Base-by-base conservation (phyloP, 1,140 invertebrate genomes). In the Drosophila navojoa region DNA sequence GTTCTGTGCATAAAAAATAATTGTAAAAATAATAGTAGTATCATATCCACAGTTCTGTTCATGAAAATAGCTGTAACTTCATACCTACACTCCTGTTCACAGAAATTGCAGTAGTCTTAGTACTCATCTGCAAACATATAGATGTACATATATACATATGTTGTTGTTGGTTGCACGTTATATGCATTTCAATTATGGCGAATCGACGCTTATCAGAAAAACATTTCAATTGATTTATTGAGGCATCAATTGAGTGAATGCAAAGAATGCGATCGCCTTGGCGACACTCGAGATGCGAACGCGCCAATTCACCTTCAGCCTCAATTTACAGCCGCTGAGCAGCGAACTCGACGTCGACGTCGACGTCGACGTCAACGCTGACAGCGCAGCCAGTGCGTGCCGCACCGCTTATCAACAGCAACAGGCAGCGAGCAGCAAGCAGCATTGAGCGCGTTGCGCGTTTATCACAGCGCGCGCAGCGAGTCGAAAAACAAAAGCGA, bases 141-240 rank as follows among this genome's bases (percentile, higher is more conserved):
- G 0, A 35, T 35, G 1, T 38, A 38, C 9, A 35, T 38, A 35
- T 35, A 0, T 38, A 38, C 9, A 35, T 38, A 38, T 38, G 11
- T 35, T 7, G 6, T 66, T 27, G 15, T 11, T n/a, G 27, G 22
- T 1, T 45, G 25, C 35, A 10, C 15, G 19, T 10, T 69, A 62
- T 32, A 73, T 81, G 71, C 79, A 81, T 81, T 67, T 84, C 76
- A 84, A 84, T 84, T 74, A 32, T 53, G 40, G 27, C 57, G 22
- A 68, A 55, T 57, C 50, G 52, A 62, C 40, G 66, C 54, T 73
- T 73, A 73, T 73, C 71, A 35, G n/a, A 54, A 9, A 40, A 29
- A 45, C 32, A 54, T 81, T 76, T 81, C 75, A 86, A 86, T 77
- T 76, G 81, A 85, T 82, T 81, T 82, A 82, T 82, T 66, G 71